Evolutionary conservation across 1,140 invertebrate species (phyloP).

Genomic region (Scaptodrosophila lebanonensis): DNA sequence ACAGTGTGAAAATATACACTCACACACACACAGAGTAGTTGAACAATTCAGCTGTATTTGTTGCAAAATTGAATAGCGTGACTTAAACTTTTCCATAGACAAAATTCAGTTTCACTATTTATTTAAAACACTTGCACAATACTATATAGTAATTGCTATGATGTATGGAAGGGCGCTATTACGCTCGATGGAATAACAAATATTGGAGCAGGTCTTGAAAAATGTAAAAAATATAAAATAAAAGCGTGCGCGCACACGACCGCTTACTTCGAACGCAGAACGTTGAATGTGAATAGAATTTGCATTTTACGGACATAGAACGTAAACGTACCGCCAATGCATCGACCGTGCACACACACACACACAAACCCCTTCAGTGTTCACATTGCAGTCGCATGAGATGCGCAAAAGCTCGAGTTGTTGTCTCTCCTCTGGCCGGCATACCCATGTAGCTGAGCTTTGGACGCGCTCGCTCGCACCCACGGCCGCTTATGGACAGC

Average conservation of each 20-base stretch:
- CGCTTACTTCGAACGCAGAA: constrained; percentile 43
- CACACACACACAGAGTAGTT: too few species aligned
- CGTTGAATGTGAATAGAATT: constrained; percentile 37
- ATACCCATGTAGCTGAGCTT: constrained; percentile 1
- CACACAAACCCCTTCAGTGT: constrained; percentile 8
- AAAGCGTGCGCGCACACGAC: constrained; percentile 40
- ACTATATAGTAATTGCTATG: too few species aligned
- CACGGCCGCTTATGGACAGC: neutral
- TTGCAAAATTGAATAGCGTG: too few species aligned
- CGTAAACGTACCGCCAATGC: constrained; percentile 35
- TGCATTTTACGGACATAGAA: constrained; percentile 7
- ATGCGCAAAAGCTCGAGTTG: constrained; percentile 31
- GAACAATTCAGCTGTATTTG: too few species aligned
- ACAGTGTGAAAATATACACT: too few species aligned
- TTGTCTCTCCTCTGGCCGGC: constrained; percentile 9
- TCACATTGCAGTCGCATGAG: constrained; percentile 43
- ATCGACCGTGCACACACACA: constrained; percentile 20
- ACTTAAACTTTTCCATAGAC: too few species aligned
- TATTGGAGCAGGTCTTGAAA: too few species aligned
- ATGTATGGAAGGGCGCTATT: too few species aligned
- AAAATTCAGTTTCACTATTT: too few species aligned
- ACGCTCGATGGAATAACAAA: too few species aligned
- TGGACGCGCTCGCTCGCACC: constrained; percentile 4
- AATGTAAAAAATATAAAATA: too few species aligned
- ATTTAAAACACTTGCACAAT: too few species aligned